These are phyloP conservation scores for Mythimna vitellina DNA, from an alignment of 2,888 invertebrate genomes.

Conservation along the genomic window DNA sequence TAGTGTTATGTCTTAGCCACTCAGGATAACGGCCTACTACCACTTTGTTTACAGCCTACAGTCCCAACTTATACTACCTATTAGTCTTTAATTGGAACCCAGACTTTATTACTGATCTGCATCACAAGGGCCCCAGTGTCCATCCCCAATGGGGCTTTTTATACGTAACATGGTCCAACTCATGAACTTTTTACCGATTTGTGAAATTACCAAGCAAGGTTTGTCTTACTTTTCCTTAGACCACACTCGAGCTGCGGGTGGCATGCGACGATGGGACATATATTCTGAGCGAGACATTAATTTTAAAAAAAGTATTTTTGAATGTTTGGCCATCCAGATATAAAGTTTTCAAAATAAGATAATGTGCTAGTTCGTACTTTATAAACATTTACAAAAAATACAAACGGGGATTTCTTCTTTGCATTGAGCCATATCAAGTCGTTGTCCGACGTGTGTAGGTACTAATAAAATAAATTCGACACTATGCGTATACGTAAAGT, in stretches of 20 bases:
- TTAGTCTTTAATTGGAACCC: slow-evolving; percentile 54
- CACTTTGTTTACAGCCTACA: slow-evolving; percentile 52
- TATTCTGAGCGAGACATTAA: not conserved
- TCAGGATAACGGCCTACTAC: slow-evolving; percentile 52
- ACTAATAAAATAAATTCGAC: slow-evolving; percentile 11
- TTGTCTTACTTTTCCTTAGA: not conserved
- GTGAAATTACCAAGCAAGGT: not conserved
- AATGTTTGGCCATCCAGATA: not conserved
- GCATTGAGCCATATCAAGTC: slow-evolving; percentile 4
- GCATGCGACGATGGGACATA: not conserved
- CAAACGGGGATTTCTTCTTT: not conserved
- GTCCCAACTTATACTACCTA: slow-evolving; percentile 54
- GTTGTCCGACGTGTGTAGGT: not conserved
- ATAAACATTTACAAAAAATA: not conserved
- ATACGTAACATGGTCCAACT: slow-evolving; percentile 16
- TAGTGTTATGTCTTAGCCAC: slow-evolving; percentile 50
- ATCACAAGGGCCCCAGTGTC: slow-evolving; percentile 19
- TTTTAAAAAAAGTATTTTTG: not conserved
- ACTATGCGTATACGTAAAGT: not conserved
- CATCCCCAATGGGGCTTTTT: slow-evolving; percentile 8
- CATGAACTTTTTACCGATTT: slow-evolving; percentile 21
- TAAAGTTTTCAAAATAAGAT: not conserved
- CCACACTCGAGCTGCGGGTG: not conserved
- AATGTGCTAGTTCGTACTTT: not conserved
- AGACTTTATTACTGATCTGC: slow-evolving; percentile 51